phyloP scores from a whole-genome alignment of 2,113 vertebrate genomes.

The Muntiacus reevesi region DNA sequence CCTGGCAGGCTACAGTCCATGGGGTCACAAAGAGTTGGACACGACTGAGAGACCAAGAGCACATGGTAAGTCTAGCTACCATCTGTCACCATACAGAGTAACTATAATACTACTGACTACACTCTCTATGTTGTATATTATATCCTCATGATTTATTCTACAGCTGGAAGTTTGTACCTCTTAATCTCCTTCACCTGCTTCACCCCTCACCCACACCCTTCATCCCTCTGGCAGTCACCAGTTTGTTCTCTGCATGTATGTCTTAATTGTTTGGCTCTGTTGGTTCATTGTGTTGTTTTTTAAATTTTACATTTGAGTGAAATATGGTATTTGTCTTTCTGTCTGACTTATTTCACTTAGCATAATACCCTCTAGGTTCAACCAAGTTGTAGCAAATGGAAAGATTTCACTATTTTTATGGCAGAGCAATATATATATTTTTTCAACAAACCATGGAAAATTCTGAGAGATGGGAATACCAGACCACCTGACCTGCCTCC shows the following conservation, averaged over 20 bases:
- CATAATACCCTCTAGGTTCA: neutral
- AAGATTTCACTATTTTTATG: neutral
- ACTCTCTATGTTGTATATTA: neutral
- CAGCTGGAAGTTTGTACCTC: neutral
- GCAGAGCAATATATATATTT: neutral
- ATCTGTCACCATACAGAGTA: neutral
- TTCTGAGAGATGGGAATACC: neutral
- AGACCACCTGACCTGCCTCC: neutral
- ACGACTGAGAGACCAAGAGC: rapidly evolving
- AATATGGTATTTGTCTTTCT: neutral
- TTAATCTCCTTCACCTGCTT: neutral
- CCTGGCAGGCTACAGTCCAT: neutral
- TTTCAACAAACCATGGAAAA: neutral
- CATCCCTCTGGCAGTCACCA: neutral
- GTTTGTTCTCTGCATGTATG: neutral
- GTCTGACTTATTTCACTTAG: neutral
- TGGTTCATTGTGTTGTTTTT: neutral
- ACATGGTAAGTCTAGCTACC: neutral
- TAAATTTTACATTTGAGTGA: neutral
- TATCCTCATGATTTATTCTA: neutral
- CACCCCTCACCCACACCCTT: neutral
- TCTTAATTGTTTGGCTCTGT: neutral
- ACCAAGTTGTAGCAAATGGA: neutral
- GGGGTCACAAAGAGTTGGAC: neutral
- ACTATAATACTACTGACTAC: neutral